Evolutionary conservation across 2,113 vertebrate species (phyloP), one percentile per base, ranked within the genome.

Genomic region (Phyllostomus hastatus): DNA sequence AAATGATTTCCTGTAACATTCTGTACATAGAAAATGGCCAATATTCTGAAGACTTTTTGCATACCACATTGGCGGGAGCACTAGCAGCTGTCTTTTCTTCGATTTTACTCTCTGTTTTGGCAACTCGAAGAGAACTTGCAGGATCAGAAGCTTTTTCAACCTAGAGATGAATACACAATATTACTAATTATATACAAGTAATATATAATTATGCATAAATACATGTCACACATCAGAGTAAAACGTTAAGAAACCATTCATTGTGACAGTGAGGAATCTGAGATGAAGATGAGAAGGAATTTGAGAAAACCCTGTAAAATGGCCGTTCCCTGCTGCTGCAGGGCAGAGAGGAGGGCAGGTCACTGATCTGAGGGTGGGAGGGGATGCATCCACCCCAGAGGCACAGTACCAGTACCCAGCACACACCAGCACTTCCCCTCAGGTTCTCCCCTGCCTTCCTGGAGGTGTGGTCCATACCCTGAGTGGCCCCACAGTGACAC

Each of bases 71-170:
- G 97, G 98, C 98, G 70, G 99, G 98, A 66, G 98, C 98, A 73
- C 95, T 98, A 95, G 98, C 97, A 95, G 98, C 92, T 84, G 98
- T 95, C 97, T 99, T 99, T 57, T 99, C 99, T 75, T 99, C 99
- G 61, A 97, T 97, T 98, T 99, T 99, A 97, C 99, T 98, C 17
- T 99, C 99, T 91, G 98, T 98, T 98, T 99, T 99, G 87, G 99
- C 99, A 95, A 98, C 98, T 98, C 99, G 99, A 95, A 99, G 98
- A 96, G 99, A 98, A 88, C 98, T 99, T 72, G 99, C 97, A 73
- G 99, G 98, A 97, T 99, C 99, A 54, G 98, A 96, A 7, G 98
- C 38, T 97, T 99, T 99, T 93, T 99, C 99, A 96, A 97, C 98
- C 99, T 99, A 97, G 31, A 95, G 24, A 86, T 38, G 86, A 94